Percentiles rank a stretch among this genome's conserved stretches.
These are phyloP conservation scores for Oophaga pumilio DNA, from an alignment of 2,113 vertebrate genomes.

Conservation along the genomic window DNA sequence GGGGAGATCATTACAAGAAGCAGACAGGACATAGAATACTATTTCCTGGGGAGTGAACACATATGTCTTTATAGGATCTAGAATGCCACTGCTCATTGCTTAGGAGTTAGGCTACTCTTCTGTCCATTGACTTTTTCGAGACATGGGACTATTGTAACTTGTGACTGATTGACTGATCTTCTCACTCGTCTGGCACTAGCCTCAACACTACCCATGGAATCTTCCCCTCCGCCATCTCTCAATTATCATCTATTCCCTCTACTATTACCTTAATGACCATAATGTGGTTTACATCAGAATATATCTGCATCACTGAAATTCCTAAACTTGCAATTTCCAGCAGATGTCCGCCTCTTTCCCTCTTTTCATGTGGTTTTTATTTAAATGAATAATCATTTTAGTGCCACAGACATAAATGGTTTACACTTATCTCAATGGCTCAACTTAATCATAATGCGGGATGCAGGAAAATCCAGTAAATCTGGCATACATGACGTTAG, in stretches of 20 bases:
- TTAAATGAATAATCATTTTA: slow-evolving; percentile 61
- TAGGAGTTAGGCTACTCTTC: too few species aligned
- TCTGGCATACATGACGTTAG: neutral
- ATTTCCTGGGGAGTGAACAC: too few species aligned
- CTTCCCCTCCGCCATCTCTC: slow-evolving; percentile 57
- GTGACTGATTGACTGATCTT: neutral
- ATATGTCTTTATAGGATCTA: too few species aligned
- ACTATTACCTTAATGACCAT: slow-evolving; percentile 27
- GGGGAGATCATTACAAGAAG: too few species aligned
- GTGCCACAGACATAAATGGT: slow-evolving; percentile 59
- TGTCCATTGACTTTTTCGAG: neutral
- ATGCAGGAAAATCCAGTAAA: neutral
- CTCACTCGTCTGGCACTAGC: neutral
- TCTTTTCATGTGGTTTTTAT: slow-evolving; percentile 65
- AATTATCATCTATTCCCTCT: slow-evolving; percentile 56
- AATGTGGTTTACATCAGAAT: slow-evolving; percentile 59
- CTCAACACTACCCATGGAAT: neutral
- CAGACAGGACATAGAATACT: too few species aligned
- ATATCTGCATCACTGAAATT: slow-evolving; percentile 62
- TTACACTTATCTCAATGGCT: slow-evolving; percentile 55
- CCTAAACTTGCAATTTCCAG: slow-evolving; percentile 60
- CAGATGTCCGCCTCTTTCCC: slow-evolving; percentile 63
- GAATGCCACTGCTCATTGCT: too few species aligned
- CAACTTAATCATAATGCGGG: slow-evolving; percentile 42
- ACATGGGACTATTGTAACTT: neutral